Evolutionary conservation across 2,113 vertebrate species (phyloP).

Genomic region (Dasypus novemcinctus): DNA sequence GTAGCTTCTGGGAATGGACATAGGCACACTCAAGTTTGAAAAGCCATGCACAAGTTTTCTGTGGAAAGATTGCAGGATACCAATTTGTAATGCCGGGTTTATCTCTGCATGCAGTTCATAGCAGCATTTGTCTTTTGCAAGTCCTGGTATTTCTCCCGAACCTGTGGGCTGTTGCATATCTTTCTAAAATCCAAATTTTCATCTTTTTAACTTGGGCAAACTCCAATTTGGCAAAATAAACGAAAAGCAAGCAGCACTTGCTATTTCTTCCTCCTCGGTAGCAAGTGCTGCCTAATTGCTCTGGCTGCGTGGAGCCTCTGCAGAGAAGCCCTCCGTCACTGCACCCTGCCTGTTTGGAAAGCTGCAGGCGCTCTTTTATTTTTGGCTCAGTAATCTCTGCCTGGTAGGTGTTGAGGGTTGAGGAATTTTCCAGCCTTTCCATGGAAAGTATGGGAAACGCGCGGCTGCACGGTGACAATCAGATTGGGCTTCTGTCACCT

Average conservation of each 20-base stretch:
- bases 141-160: neutral
- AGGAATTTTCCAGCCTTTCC: slow-evolving; percentile 35
- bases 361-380: neutral
- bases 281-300: neutral
- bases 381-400: neutral
- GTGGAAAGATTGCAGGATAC: neutral
- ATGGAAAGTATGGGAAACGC: neutral
- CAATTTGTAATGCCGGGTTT: accelerated
- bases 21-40: accelerated
- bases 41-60: accelerated
- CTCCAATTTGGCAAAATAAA: neutral
- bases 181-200: neutral
- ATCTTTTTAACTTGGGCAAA: slow-evolving; percentile 15
- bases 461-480: neutral
- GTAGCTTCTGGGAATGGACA: accelerated
- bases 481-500: neutral
- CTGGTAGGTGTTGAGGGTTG: neutral
- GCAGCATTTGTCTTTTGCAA: neutral
- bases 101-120: accelerated
- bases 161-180: neutral
- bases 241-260: neutral
- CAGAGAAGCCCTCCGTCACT: neutral
- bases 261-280: neutral
- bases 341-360: neutral
- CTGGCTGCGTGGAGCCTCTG: neutral